These are phyloP conservation scores for Cetoscarus ocellatus DNA, from an alignment of 2,797 vertebrate genomes.

Conservation along the genomic window DNA sequence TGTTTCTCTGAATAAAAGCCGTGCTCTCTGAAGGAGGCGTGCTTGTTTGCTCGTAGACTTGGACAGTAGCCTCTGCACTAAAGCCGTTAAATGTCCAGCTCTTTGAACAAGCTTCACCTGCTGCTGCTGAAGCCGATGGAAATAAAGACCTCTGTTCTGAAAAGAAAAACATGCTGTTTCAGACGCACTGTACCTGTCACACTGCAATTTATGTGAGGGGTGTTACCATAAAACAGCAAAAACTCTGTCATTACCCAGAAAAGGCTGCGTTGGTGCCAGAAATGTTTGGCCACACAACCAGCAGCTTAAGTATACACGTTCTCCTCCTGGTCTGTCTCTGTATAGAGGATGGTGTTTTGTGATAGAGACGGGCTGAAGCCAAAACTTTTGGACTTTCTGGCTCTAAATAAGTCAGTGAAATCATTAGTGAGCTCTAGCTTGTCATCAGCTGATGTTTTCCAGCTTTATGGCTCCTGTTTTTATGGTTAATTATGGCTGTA, in stretches of 20 bases:
- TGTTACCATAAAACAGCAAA: constrained; percentile 65
- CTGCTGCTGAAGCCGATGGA: constrained; percentile 23
- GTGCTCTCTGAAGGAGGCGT: not conserved
- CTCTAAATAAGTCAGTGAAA: constrained; percentile 46
- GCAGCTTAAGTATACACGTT: constrained; percentile 60
- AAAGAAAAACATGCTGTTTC: constrained; percentile 52
- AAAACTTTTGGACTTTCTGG: constrained; percentile 38
- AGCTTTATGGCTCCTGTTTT: constrained; percentile 52
- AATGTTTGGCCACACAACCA: constrained; percentile 69
- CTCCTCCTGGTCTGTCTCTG: constrained; percentile 46
- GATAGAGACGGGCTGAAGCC: constrained; percentile 54
- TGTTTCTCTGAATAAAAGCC: constrained; percentile 9
- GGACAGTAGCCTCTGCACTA: constrained; percentile 2
- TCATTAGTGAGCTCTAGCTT: constrained; percentile 30
- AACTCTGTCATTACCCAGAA: constrained; percentile 78
- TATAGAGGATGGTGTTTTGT: constrained; percentile 39
- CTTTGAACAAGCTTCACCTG: constrained; percentile 22
- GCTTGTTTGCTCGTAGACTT: constrained; percentile 1
- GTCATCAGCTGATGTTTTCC: constrained; percentile 56
- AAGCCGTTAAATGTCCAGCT: constrained; percentile 16
- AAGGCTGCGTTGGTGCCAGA: constrained; percentile 59
- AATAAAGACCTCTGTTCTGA: constrained; percentile 37
- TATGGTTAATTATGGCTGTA: constrained; percentile 31
- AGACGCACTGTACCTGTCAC: constrained; percentile 57
- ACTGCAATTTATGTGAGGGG: constrained; percentile 63